Evolutionary conservation across 2,113 vertebrate genomes (phyloP).

Genomic region (Oreochromis aureus): DNA sequence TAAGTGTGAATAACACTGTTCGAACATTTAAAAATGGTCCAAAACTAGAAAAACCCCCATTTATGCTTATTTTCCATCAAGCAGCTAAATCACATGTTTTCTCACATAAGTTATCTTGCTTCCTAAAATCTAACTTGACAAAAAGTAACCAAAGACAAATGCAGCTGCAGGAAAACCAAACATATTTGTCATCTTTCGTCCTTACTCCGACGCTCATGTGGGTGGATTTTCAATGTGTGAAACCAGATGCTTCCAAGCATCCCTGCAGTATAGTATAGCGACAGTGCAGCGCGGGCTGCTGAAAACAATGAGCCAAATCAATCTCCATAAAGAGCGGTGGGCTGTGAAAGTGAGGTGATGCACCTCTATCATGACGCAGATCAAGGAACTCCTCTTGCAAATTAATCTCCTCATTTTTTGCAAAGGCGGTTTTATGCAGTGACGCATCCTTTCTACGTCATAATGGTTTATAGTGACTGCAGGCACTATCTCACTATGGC

Average conservation of each 20-base stretch:
- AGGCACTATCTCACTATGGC: background rate
- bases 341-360: background rate
- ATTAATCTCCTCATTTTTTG: conserved; percentile 3
- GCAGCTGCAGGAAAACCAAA: background rate
- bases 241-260: background rate
- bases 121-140: background rate
- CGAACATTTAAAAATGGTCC: background rate
- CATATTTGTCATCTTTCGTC: background rate
- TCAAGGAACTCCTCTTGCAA: conserved; percentile 6
- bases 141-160: background rate
- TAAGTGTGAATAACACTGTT: background rate
- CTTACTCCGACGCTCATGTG: background rate
- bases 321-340: conserved; percentile 17
- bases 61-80: background rate
- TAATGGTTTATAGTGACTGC: conserved; percentile 1
- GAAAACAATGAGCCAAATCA: background rate
- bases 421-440: background rate
- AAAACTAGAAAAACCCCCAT: background rate
- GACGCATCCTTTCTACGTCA: conserved; percentile 45
- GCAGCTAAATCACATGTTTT: background rate
- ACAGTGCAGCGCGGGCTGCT: background rate
- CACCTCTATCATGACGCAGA: background rate
- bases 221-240: background rate
- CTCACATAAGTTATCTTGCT: background rate
- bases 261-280: background rate